Evolutionary conservation across 2,113 vertebrate species (phyloP).

Genomic region (Lonchura striata): DNA sequence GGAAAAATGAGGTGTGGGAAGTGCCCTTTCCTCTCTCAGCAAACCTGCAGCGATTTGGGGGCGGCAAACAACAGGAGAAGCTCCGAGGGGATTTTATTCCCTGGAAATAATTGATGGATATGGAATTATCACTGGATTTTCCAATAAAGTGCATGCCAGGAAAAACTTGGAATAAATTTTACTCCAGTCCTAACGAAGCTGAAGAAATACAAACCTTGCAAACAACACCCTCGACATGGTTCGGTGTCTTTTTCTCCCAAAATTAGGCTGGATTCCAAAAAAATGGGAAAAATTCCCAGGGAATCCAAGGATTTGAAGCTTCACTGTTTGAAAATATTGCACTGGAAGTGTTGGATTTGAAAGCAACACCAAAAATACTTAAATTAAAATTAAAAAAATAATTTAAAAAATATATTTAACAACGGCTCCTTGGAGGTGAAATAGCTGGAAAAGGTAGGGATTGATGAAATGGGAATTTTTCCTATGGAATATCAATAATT

Average conservation of each 20-base stretch:
- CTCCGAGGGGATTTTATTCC: background rate
- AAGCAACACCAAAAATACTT: background rate
- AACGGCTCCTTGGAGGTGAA: background rate
- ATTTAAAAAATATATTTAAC: background rate
- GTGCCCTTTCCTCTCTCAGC: background rate
- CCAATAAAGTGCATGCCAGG: conserved; percentile 19
- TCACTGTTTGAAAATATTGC: background rate
- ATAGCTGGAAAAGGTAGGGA: background rate
- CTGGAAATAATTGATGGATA: background rate
- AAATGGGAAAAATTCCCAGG: background rate
- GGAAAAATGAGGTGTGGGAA: background rate
- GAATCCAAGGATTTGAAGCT: background rate
- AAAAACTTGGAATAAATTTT: background rate
- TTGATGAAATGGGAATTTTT: background rate
- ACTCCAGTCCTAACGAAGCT: background rate
- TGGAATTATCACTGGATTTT: background rate
- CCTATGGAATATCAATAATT: background rate
- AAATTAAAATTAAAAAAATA: background rate
- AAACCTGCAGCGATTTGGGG: background rate
- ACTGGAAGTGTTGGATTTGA: background rate
- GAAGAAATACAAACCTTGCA: background rate
- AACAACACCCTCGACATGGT: accelerated
- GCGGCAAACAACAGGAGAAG: background rate
- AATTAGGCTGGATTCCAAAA: background rate
- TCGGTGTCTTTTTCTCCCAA: accelerated